phyloP scores from a whole-genome alignment of 2,797 vertebrate species.

The Lindbergichthys nudifrons region DNA sequence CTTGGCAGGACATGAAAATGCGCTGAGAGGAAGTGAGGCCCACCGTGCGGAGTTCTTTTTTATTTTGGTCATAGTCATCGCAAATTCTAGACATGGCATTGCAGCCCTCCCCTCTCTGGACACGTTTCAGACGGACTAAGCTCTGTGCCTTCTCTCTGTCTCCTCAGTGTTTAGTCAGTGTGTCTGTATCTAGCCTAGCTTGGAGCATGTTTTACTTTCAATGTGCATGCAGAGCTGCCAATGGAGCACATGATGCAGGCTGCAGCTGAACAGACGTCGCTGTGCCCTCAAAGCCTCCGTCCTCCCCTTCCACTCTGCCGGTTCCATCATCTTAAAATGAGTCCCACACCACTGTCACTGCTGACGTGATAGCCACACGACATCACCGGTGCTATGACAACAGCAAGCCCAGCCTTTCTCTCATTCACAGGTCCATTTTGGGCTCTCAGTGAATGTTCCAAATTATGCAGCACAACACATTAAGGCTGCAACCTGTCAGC shows the following conservation, averaged over 20 bases:
- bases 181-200: constrained; percentile 44
- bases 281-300: constrained; percentile 14
- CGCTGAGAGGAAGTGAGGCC: constrained; percentile 44
- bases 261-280: constrained; percentile 35
- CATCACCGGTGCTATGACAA: constrained; percentile 82
- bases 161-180: constrained; percentile 35
- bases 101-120: constrained; percentile 31
- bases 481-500: constrained; percentile 42
- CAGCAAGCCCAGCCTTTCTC: constrained; percentile 61
- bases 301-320: constrained; percentile 23
- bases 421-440: constrained; percentile 72
- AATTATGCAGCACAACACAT: constrained; percentile 41
- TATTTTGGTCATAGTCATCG: constrained; percentile 67
- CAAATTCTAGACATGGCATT: constrained; percentile 68
- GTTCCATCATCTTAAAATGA: constrained; percentile 61
- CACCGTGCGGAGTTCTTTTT: constrained; percentile 46
- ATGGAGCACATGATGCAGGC: constrained; percentile 55
- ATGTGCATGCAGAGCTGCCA: constrained; percentile 64
- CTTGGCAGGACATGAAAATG: constrained; percentile 60
- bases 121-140: constrained; percentile 29
- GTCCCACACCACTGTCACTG: constrained; percentile 60
- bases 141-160: constrained; percentile 16
- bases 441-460: constrained; percentile 40
- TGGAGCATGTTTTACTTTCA: constrained; percentile 50
- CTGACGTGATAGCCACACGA: constrained; percentile 70